Evolutionary conservation across 2,797 vertebrate genomes (phyloP).

Genomic region (Centroberyx gerrardi): DNA sequence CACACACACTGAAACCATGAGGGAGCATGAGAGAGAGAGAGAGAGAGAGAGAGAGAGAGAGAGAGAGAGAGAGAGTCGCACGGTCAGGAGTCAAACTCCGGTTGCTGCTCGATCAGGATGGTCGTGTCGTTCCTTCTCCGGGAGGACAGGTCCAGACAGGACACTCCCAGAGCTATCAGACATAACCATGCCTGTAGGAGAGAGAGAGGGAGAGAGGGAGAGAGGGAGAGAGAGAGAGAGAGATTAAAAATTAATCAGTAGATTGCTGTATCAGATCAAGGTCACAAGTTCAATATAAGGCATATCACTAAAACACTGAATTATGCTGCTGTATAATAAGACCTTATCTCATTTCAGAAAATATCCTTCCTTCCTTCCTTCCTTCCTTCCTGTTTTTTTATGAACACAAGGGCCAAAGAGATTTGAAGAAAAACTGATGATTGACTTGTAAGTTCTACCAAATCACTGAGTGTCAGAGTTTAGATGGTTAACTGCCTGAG

Average conservation of each 20-base stretch:
- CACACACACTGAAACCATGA: neutral
- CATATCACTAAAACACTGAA: neutral
- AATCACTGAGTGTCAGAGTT: neutral
- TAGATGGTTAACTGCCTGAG: neutral
- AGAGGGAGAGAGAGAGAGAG: neutral
- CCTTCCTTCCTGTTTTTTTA: neutral
- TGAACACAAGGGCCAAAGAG: neutral
- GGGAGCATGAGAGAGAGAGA: neutral
- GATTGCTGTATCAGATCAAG: neutral
- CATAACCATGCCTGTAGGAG: slow-evolving; percentile 88
- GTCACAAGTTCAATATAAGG: neutral
- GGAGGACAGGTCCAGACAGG: slow-evolving; percentile 83
- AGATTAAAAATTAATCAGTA: accelerated
- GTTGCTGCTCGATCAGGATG: slow-evolving; percentile 80
- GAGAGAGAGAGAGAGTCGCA: neutral
- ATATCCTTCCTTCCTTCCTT: neutral
- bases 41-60: too few relatives aligned
- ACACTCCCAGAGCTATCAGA: slow-evolving; percentile 88
- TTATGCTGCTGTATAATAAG: neutral
- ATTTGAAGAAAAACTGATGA: neutral
- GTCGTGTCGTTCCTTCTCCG: slow-evolving; percentile 82
- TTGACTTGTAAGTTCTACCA: neutral
- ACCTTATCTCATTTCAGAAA: neutral
- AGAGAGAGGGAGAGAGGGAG: neutral
- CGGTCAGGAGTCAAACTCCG: slow-evolving; percentile 65